Percentiles rank a stretch among this genome's conserved stretches.
Evolutionary conservation across 2,113 vertebrate genomes (phyloP).

Genomic region (Pterocles orientalis): DNA sequence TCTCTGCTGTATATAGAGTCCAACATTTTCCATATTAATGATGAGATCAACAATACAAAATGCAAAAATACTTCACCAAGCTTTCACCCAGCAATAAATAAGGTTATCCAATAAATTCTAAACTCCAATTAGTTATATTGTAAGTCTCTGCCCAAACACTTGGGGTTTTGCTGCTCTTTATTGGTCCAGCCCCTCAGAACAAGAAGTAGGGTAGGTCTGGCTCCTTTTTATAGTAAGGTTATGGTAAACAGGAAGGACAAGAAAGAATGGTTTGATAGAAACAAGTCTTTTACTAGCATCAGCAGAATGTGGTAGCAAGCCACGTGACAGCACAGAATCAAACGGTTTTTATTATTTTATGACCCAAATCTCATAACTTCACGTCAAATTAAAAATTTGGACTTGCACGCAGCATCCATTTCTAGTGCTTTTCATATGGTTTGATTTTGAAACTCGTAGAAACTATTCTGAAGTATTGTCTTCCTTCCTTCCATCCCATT

Average conservation of each 20-base stretch:
- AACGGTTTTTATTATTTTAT: neutral
- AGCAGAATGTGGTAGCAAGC: neutral
- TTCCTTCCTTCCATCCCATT: neutral
- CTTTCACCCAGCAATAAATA: neutral
- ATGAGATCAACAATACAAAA: neutral
- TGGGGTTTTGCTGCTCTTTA: neutral
- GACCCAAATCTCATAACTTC: neutral
- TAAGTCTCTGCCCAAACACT: neutral
- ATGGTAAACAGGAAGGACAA: neutral
- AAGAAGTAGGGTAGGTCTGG: neutral
- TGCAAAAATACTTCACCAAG: neutral
- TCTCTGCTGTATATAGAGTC: neutral
- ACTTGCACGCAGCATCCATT: neutral
- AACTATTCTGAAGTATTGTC: neutral
- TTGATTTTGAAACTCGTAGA: neutral
- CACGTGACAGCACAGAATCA: neutral
- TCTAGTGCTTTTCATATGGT: neutral
- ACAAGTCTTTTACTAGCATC: neutral
- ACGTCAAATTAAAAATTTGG: neutral
- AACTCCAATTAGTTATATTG: neutral
- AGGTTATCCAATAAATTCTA: neutral
- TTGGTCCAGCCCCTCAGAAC: neutral
- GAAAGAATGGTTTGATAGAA: neutral
- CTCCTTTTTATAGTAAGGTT: neutral
- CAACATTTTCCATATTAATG: neutral